phyloP scores from a whole-genome alignment of 1,140 invertebrate genomes.

The Drepana arcuata region DNA sequence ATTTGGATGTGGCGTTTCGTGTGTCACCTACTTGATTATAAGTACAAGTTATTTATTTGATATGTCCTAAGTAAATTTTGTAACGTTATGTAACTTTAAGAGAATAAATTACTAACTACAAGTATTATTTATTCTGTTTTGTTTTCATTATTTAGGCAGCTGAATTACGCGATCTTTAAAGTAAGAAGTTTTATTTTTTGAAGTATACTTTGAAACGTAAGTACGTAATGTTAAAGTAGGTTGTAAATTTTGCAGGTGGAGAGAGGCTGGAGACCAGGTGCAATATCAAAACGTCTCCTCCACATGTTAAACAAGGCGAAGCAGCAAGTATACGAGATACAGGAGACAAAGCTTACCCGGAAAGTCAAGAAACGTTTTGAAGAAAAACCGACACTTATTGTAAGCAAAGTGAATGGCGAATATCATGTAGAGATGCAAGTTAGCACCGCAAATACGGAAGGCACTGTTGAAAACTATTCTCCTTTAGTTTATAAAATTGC shows the following conservation, averaged over 20 bases:
- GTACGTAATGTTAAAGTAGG: too few relatives aligned
- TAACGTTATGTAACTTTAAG: conserved; percentile 40
- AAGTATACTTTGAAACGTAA: too few relatives aligned
- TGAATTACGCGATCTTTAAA: too few relatives aligned
- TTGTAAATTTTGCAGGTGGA: conserved; percentile 21
- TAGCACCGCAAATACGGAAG: conserved; percentile 7
- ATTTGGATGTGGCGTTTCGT: too few relatives aligned
- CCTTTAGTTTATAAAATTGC: conserved; percentile 46
- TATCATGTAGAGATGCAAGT: conserved; percentile 44
- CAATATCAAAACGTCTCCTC: conserved; percentile 42
- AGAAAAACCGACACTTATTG: conserved; percentile 40
- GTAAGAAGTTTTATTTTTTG: too few relatives aligned
- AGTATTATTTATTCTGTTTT: background rate
- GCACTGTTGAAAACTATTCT: conserved; percentile 12
- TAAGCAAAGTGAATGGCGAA: conserved; percentile 38
- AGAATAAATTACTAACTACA: conserved; percentile 12
- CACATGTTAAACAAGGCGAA: conserved; percentile 38
- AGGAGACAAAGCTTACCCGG: conserved; percentile 18
- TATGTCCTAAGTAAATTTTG: conserved; percentile 47
- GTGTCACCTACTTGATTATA: conserved; percentile 7
- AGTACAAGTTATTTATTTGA: conserved; percentile 42
- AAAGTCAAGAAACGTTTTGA: conserved; percentile 30
- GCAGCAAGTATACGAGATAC: conserved; percentile 8
- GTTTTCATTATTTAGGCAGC: too few relatives aligned
- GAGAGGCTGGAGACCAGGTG: conserved; percentile 47